Percentiles rank a stretch among this genome's conserved stretches.
These are phyloP conservation scores for Palaemon carinicauda DNA, from an alignment of 1,140 invertebrate genomes.

Conservation along the genomic window DNA sequence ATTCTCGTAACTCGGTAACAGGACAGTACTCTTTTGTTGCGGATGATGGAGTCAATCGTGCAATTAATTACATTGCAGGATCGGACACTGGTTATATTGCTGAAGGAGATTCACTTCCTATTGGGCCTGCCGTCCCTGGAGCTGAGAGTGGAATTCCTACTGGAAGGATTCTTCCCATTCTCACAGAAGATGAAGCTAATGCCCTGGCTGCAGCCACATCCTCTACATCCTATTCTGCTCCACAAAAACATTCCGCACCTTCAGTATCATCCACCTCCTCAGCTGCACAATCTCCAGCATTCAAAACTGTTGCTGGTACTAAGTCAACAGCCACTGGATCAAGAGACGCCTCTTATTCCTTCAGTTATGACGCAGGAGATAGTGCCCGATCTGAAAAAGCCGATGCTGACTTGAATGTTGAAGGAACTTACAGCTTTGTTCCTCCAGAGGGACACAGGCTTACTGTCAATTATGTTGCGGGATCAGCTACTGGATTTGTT, in stretches of 20 bases:
- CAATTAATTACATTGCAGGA: not conserved
- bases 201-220: no score
- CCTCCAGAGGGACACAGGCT: slow-evolving; percentile 61
- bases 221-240: no score
- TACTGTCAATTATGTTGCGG: slow-evolving; percentile 64
- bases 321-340: not conserved
- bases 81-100: not conserved
- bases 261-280: no score
- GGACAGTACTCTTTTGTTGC: not conserved
- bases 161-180: no score
- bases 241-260: no score
- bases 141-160: no score
- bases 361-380: slow-evolving; percentile 53
- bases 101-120: not conserved
- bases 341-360: slow-evolving; percentile 42
- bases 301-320: no score
- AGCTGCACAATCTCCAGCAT: no score
- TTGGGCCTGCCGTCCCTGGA: not conserved
- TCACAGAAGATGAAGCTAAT: no score
- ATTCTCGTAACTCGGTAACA: not conserved
- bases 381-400: slow-evolving; percentile 52
- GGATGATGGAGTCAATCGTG: not conserved
- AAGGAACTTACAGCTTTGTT: slow-evolving; percentile 63
- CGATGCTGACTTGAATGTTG: slow-evolving; percentile 60
- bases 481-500: slow-evolving; percentile 38